A percentile compares a stretch with the other conserved stretches of the same genome.
Conservation (phyloP, 1,140 invertebrate species). For the Atta cephalotes region DNA sequence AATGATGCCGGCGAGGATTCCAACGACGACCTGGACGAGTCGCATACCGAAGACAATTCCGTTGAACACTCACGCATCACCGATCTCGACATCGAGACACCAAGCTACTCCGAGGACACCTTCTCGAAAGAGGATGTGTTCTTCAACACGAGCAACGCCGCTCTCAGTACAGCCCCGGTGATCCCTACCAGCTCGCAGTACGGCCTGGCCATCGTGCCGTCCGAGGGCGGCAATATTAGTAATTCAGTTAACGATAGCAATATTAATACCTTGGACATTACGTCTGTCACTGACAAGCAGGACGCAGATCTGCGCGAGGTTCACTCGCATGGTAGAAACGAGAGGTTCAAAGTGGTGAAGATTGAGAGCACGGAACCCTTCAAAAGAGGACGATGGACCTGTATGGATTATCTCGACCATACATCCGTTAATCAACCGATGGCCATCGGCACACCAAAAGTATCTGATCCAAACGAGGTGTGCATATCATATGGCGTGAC, state of each 20-base stretch:
- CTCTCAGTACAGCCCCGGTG: constrained; percentile 92
- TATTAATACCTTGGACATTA: constrained; percentile 88
- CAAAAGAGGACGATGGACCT: constrained; percentile 96
- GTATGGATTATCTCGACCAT: constrained; percentile 98
- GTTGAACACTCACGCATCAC: constrained; percentile 92
- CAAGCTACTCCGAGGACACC: constrained; percentile 94
- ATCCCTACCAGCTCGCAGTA: constrained; percentile 94
- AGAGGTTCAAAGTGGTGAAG: constrained; percentile 98
- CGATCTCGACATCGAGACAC: constrained; percentile 94
- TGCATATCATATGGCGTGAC: constrained; percentile 86
- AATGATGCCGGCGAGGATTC: constrained; percentile 96
- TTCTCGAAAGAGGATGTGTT: constrained; percentile 94
- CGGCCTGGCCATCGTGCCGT: constrained; percentile 91
- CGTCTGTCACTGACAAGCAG: constrained; percentile 85
- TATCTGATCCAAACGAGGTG: constrained; percentile 84
- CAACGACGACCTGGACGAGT: constrained; percentile 97
- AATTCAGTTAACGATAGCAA: constrained; percentile 88
- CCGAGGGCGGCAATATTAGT: constrained; percentile 87
- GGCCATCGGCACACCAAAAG: constrained; percentile 81
- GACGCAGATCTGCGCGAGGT: constrained; percentile 90
- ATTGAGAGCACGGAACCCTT: constrained; percentile 98
- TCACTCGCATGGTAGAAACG: constrained; percentile 91
- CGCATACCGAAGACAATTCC: constrained; percentile 94
- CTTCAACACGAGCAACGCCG: constrained; percentile 91
- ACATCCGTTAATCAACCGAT: constrained; percentile 88